These are phyloP conservation scores for Bombyx huttoni DNA, from an alignment of 2,888 invertebrate species.

Conservation along the genomic window DNA sequence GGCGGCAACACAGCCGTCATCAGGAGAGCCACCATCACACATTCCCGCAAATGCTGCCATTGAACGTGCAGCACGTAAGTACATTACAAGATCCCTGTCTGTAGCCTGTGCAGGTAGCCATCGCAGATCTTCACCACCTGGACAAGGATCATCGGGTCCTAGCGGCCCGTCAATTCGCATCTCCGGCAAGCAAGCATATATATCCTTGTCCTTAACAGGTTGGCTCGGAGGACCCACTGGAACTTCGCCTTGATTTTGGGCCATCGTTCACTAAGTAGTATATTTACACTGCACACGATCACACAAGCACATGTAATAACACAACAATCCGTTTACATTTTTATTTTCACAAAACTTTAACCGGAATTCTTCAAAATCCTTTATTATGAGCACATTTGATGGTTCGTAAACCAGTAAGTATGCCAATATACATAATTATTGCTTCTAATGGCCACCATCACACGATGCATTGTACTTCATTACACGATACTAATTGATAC, in stretches of 20 bases:
- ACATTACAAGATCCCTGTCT: slow-evolving; percentile 97
- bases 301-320: slow-evolving; percentile 42
- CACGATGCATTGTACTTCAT: slow-evolving; percentile 67
- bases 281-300: slow-evolving; percentile 52
- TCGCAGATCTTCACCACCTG: slow-evolving; percentile 86
- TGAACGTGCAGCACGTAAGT: slow-evolving; percentile 94
- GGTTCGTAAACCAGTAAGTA: slow-evolving; percentile 57
- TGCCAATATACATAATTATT: slow-evolving; percentile 73
- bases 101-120: slow-evolving; percentile 95
- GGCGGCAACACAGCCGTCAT: slow-evolving; percentile 97
- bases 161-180: slow-evolving; percentile 65
- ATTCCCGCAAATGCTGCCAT: slow-evolving; percentile 99
- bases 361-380: slow-evolving; percentile 21
- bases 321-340: slow-evolving; percentile 42
- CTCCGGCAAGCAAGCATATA: slow-evolving; percentile 71
- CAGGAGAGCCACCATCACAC: slow-evolving; percentile 98
- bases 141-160: slow-evolving; percentile 60
- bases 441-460: slow-evolving; percentile 71
- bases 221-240: slow-evolving; percentile 67
- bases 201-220: slow-evolving; percentile 66
- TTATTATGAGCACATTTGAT: slow-evolving; percentile 42
- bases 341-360: slow-evolving; percentile 26
- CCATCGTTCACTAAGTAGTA: slow-evolving; percentile 52
- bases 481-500: slow-evolving; percentile 35
- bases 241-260: slow-evolving; percentile 70